Conservation (phyloP, 2,113 vertebrate genomes). For the Pandion haliaetus region DNA sequence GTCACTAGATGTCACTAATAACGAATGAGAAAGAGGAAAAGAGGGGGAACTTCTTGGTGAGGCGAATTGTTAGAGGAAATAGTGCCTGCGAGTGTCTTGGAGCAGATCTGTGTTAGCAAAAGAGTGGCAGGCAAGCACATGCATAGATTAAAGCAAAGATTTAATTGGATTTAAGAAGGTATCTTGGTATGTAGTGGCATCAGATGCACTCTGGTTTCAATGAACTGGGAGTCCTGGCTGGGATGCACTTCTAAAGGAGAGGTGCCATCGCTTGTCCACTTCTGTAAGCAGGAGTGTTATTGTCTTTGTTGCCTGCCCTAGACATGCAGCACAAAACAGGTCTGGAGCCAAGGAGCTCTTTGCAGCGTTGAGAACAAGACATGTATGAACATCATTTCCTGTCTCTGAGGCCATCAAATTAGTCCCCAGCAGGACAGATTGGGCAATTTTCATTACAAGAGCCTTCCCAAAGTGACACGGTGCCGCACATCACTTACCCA, state of each 20-base stretch:
- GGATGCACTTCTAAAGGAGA: not conserved
- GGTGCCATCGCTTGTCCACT: not conserved
- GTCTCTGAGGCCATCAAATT: not conserved
- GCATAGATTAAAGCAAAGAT: not conserved
- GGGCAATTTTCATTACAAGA: not conserved
- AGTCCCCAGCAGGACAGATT: not conserved
- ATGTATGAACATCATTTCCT: not conserved
- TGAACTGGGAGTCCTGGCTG: not conserved
- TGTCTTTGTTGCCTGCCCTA: not conserved
- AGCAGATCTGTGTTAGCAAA: not conserved
- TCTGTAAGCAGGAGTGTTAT: not conserved
- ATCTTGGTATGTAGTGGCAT: not conserved
- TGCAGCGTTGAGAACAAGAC: not conserved
- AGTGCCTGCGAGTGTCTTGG: not conserved
- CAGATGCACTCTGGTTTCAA: not conserved
- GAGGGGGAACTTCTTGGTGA: not conserved
- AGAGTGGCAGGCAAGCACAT: not conserved
- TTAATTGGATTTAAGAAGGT: not conserved
- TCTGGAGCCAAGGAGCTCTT: not conserved
- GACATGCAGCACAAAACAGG: no score
- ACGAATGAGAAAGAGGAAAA: not conserved
- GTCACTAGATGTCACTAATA: conserved; percentile 53
- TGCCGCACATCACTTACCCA: not conserved
- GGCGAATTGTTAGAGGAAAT: not conserved
- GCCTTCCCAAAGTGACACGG: not conserved